phyloP scores from a whole-genome alignment of 1,140 invertebrate genomes.

The Prorops nasuta region DNA sequence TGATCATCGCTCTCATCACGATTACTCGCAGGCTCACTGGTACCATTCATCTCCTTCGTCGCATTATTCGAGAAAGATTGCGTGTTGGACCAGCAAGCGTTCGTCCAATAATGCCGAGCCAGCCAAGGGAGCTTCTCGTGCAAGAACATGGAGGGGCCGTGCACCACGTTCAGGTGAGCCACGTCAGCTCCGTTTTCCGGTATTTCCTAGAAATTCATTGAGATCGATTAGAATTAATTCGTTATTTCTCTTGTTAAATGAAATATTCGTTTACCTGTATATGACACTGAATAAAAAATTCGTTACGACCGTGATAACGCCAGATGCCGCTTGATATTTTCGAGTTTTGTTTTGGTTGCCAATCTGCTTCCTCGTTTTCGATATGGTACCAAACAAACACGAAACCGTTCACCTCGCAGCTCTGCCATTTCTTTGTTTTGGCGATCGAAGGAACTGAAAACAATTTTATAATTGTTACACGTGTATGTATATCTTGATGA shows the following conservation, averaged over 20 bases:
- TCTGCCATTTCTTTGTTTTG: constrained; percentile 66
- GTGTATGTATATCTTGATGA: too few species aligned
- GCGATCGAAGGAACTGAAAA: constrained; percentile 62
- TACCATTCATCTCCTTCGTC: background rate
- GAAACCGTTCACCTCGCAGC: constrained; percentile 68
- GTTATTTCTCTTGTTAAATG: too few species aligned
- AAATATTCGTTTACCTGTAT: constrained; percentile 71
- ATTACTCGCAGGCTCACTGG: background rate
- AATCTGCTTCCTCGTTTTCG: constrained; percentile 68
- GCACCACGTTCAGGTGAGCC: constrained; percentile 75
- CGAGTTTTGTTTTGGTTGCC: constrained; percentile 62
- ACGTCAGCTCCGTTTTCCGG: constrained; percentile 89
- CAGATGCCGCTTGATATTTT: constrained; percentile 62
- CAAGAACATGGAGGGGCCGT: constrained; percentile 63
- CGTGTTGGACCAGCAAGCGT: constrained; percentile 31
- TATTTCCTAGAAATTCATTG: constrained; percentile 67
- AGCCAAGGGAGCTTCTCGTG: constrained; percentile 39
- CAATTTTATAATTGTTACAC: background rate
- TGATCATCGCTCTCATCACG: background rate
- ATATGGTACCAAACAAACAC: constrained; percentile 85
- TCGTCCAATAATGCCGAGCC: constrained; percentile 44
- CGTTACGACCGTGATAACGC: constrained; percentile 72
- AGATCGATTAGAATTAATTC: too few species aligned
- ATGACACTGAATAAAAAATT: constrained; percentile 74
- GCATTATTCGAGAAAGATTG: background rate